Base-by-base conservation (phyloP, 2,888 invertebrate species). In the Troides aeacus region DNA sequence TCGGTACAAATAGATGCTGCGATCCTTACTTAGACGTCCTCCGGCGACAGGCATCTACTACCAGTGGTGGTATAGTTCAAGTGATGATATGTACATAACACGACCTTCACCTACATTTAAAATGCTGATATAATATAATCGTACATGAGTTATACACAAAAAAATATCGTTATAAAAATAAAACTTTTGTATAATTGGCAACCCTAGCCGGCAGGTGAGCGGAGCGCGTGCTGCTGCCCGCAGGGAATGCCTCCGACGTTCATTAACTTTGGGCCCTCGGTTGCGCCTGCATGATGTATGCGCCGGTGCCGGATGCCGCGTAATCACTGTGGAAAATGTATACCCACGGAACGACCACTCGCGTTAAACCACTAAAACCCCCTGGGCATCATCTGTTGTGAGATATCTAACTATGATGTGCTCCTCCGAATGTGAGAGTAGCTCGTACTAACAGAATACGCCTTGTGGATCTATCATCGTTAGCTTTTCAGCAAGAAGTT, bases 231-330 rank as follows among this genome's bases (percentile, higher is more conserved):
- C 79, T 76, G 74, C 78, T 79, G 78, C 79, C 81, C 79, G 82
- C 82, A 83, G 86, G 85, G 84, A 85, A 86, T 88, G 88, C 88
- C 89, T 88, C 86, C 84, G 81, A 85, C 82, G 84, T 84, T 89
- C 90, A 90, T 91, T 90, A 90, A 88, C 82, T 89, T 89, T 89
- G 80, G 86, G 86, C 82, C 82, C 82, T 85, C 81, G 85, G 82
- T 83, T 81, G 82, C 82, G 81, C 80, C 80, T 78, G 81, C 82
- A 87, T 89, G 87, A 88, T 89, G 84, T 86, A 89, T 87, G 84
- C 78, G 79, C 82, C 85, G 85, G 84, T 83, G 86, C 88, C 87
- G 86, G 85, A 88, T 86, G 87, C 87, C 83, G 81, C 81, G 78
- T 90, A 90, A 90, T 90, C 84, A 86, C 85, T 79, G 75, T 76